Conservation (phyloP, 2,797 vertebrate species). For the Thamnophis elegans region DNA sequence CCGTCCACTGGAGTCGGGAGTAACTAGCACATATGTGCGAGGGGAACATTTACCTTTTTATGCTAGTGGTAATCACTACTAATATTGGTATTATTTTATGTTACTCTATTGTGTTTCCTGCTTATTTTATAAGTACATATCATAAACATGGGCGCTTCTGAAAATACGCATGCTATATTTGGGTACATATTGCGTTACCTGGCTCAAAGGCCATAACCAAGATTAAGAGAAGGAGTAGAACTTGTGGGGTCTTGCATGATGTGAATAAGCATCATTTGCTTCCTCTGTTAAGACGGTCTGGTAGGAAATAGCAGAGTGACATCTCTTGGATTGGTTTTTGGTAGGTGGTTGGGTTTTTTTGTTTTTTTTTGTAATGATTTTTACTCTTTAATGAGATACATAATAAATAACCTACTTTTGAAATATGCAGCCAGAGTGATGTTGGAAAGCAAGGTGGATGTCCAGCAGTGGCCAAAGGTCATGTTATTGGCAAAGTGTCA, state of each 20-base stretch:
- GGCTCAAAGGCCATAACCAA: background rate
- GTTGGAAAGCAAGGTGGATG: background rate
- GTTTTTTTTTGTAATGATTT: background rate
- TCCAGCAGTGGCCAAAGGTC: background rate
- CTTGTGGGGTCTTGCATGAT: background rate
- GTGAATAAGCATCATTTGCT: conserved; percentile 52
- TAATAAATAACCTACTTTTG: background rate
- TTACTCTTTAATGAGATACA: background rate
- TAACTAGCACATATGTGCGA: no score
- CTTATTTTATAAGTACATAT: background rate
- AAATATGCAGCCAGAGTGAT: background rate
- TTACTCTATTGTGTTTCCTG: background rate
- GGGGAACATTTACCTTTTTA: no score
- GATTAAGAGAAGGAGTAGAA: background rate
- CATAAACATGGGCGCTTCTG: background rate
- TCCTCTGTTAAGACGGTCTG: conserved; percentile 52
- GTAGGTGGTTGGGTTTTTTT: background rate
- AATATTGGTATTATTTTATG: background rate
- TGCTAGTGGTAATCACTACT: background rate
- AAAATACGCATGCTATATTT: background rate
- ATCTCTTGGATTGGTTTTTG: conserved; percentile 23
- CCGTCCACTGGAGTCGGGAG: no score
- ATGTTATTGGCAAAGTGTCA: background rate
- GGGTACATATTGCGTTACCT: background rate
- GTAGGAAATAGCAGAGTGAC: conserved; percentile 40